Evolutionary conservation across 92 coral and sea anemone species (phyloP), one percentile per base, ranked within the genome.

Genomic region (Actinostola sp.): DNA sequence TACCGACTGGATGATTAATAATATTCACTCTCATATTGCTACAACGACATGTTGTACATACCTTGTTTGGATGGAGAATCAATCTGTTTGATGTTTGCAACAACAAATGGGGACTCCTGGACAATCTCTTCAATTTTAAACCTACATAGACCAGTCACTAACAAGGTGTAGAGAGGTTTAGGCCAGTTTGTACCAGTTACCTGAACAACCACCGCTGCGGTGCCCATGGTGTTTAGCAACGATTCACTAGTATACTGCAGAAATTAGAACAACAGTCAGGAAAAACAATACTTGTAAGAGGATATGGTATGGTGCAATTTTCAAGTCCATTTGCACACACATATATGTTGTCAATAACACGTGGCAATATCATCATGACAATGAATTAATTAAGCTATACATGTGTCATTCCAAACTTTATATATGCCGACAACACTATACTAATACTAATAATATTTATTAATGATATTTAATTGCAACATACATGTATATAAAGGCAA

Each of bases 171-270:
- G n/a, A 90, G 70, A 0, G 97, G 97, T 52, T 90, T 90, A 17
- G 97, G 97, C 97, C 97, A 90, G 84, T 90, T 90, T 35, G 96
- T 90, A 20, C 96, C 96, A 25, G 96, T 86, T 8, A 90, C 92
- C 74, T 90, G 96, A 8, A 90, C 91, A 33, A 90, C 92, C 53
- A 90, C 89, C 21, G 96, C 92, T 59, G 89, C 92, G 23, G 96
- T 86, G 1, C 92, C 96, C 35, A 71, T 67, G 14, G 89, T 67
- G 41, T 87, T 84, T n/a, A 85, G 72, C 42, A 90, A 67, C 31
- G 83, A 70, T 61, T 78, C 74, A 31, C 83, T 87, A 32, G 80
- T 49, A 73, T 86, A 81, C 96, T 89, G 51, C 7, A 58, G 23
- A 58, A n/a, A n/a, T 9, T 43, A 43, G 17, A 24, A 28, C n/a